Evolutionary conservation across 2,888 invertebrate species (phyloP), one percentile per base, ranked within the genome.

Genomic region (Diplolepis rosae): DNA sequence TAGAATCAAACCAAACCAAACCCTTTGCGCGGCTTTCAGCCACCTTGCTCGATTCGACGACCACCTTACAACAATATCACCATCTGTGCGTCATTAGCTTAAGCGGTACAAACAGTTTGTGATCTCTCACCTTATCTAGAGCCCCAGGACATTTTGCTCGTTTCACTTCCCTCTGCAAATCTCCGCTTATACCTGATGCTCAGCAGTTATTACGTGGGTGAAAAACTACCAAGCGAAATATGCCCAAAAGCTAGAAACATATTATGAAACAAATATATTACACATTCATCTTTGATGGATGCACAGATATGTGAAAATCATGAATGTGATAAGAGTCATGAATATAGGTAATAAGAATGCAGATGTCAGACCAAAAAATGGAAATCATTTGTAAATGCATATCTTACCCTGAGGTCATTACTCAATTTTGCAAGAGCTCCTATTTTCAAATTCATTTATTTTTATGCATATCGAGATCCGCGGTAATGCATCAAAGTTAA

Each of bases 61-160:
- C 28, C 61, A 54, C 56, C 61, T 72, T 71, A 56, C 70, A 39
- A 56, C 45, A 52, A 50, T 70, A 69, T 76, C 71, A 71, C 71
- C 86, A 85, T 85, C 83, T 87, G 86, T 84, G 82, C 80, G 87
- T 87, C 87, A 86, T 87, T 87, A 87, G 86, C 84, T 83, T 87
- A 87, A 87, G 84, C 86, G 87, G 81, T 86, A 86, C 86, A 85
- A 85, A 84, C 81, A 81, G 83, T 76, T 76, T 45, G 71, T 70
- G 74, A 42, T 66, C 69, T 70, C 74, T 72, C 74, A 74, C 72
- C 69, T 71, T 68, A 32, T 56, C 13, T 35, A 56, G 9, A 22
- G 13, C 32, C 22, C 13, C 22, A 24, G 22, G 39, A 35, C 61
- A 39, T 39, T 61, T 61, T 61, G 24, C 24, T 61, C 61, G 61